Evolutionary conservation across 2,797 vertebrate genomes (phyloP).

Genomic region (Momotus momota): DNA sequence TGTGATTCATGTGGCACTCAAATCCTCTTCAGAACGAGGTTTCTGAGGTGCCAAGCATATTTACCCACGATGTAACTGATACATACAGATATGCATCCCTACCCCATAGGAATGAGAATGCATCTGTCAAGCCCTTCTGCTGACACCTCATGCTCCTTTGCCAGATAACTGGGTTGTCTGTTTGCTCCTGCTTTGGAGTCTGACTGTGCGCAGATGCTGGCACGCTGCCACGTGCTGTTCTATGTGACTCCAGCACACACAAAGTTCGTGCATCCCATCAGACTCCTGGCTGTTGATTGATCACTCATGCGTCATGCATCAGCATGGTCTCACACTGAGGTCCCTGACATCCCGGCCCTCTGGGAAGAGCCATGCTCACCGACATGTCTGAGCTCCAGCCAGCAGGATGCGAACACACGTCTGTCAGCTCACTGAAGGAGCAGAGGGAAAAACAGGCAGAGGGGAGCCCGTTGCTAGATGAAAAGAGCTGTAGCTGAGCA

Average conservation of each 20-base stretch:
- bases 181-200: neutral
- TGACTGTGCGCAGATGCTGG: neutral
- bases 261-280: accelerated
- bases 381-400: accelerated
- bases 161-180: neutral
- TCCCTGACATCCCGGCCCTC: neutral
- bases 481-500: neutral
- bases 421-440: neutral
- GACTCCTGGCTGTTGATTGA: neutral
- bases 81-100: neutral
- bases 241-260: accelerated
- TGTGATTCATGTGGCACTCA: neutral
- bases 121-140: neutral
- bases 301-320: accelerated
- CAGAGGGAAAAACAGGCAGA: neutral
- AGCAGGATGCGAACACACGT: accelerated
- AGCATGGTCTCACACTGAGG: neutral
- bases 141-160: neutral
- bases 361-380: accelerated
- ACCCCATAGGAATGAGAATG: neutral
- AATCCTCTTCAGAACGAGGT: neutral
- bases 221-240: accelerated
- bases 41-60: neutral
- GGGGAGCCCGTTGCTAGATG: neutral
- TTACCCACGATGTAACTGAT: neutral